Conservation (phyloP, 2,888 invertebrate species). For the Notodonta ziczac region DNA sequence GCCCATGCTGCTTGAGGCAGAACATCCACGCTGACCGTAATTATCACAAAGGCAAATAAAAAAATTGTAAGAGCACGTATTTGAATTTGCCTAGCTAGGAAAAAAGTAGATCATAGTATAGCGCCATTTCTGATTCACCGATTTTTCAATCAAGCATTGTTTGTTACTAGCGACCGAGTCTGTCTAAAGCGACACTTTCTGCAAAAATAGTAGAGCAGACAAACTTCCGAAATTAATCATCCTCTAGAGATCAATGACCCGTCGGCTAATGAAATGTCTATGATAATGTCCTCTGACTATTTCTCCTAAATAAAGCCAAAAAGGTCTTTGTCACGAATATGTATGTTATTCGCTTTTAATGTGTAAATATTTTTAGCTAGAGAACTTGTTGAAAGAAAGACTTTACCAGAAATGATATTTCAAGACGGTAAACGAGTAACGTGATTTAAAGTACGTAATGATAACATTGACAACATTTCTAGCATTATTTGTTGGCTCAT, state of each 20-base stretch:
- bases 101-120: background rate
- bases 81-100: background rate
- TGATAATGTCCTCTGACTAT: constrained; percentile 11
- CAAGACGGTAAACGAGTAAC: too few species aligned
- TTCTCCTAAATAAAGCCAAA: constrained; percentile 6
- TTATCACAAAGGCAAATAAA: background rate
- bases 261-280: constrained; percentile 27
- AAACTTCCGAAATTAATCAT: constrained; percentile 15
- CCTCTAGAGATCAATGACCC: constrained; percentile 16
- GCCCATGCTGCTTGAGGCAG: constrained; percentile 49
- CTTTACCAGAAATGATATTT: background rate
- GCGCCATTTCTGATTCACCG: too few species aligned
- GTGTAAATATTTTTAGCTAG: background rate
- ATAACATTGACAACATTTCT: too few species aligned
- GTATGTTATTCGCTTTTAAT: constrained; percentile 6
- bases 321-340: constrained; percentile 11
- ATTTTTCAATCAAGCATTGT: too few species aligned
- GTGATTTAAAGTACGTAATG: background rate
- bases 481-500: too few species aligned
- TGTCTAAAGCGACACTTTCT: too few species aligned
- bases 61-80: background rate
- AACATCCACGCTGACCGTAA: background rate
- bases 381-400: background rate
- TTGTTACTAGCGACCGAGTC: too few species aligned
- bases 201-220: background rate